phyloP scores from a whole-genome alignment of 2,113 vertebrate species.

The Crotophaga sulcirostris region DNA sequence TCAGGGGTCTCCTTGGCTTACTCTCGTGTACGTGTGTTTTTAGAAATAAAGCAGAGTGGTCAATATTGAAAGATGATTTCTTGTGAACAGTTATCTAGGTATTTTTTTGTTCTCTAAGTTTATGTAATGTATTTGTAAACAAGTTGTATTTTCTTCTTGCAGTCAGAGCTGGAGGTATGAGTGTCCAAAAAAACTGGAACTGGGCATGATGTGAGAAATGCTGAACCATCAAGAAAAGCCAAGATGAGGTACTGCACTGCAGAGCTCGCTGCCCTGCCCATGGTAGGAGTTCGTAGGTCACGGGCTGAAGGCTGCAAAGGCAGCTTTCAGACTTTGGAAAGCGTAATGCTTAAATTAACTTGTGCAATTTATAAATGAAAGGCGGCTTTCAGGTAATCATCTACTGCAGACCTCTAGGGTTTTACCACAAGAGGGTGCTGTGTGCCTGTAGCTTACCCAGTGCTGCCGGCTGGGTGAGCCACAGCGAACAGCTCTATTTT shows the following conservation, averaged over 20 bases:
- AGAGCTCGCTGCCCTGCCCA: not conserved
- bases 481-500: not conserved
- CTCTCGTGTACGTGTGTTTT: not conserved
- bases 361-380: not conserved
- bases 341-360: not conserved
- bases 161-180: slow-evolving; percentile 91
- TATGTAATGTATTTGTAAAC: not conserved
- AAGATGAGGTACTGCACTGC: slow-evolving; percentile 79
- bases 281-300: not conserved
- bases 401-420: not conserved
- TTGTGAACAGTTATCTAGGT: not conserved
- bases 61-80: not conserved
- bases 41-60: not conserved
- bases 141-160: not conserved
- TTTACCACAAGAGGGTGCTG: slow-evolving; percentile 62
- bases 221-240: slow-evolving; percentile 74
- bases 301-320: not conserved
- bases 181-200: slow-evolving; percentile 87
- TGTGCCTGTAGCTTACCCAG: not conserved
- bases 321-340: not conserved
- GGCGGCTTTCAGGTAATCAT: not conserved
- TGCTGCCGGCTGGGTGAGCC: not conserved
- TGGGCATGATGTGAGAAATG: slow-evolving; percentile 76
- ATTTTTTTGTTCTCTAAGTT: not conserved
- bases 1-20: not conserved